Conservation (phyloP, 2,888 invertebrate genomes). For the Caenorhabditis sp. region DNA sequence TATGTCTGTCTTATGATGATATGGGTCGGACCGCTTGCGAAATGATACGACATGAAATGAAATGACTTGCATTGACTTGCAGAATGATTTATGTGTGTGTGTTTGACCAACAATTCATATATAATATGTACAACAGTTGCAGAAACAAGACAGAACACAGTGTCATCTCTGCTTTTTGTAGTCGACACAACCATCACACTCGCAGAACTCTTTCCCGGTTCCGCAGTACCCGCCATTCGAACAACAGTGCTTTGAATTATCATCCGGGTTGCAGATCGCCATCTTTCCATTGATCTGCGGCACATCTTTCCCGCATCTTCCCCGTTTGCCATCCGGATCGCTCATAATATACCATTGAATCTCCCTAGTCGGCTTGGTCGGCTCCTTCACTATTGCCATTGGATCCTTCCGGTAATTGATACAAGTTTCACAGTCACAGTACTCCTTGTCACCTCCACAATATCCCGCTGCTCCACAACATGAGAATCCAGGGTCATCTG, state of each 20-base stretch:
- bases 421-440: constrained; percentile 78
- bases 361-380: constrained; percentile 63
- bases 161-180: constrained; percentile 38
- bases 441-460: constrained; percentile 79
- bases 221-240: constrained; percentile 76
- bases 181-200: constrained; percentile 74
- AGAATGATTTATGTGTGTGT: too few species aligned
- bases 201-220: constrained; percentile 68
- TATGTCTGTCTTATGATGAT: constrained; percentile 9
- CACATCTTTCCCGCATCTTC: constrained; percentile 33
- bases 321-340: constrained; percentile 44
- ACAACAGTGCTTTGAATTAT: constrained; percentile 69
- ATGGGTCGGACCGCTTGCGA: not conserved
- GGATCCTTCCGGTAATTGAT: constrained; percentile 76
- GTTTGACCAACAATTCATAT: too few species aligned
- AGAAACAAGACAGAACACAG: not conserved
- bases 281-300: constrained; percentile 43
- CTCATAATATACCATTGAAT: constrained; percentile 50
- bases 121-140: too few species aligned
- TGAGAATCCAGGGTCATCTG: constrained; percentile 78
- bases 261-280: constrained; percentile 73
- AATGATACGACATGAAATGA: too few species aligned
- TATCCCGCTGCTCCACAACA: constrained; percentile 81
- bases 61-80: not conserved
- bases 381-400: constrained; percentile 71